Conservation (phyloP, 2,888 invertebrate genomes). For the Volucella bombylans region DNA sequence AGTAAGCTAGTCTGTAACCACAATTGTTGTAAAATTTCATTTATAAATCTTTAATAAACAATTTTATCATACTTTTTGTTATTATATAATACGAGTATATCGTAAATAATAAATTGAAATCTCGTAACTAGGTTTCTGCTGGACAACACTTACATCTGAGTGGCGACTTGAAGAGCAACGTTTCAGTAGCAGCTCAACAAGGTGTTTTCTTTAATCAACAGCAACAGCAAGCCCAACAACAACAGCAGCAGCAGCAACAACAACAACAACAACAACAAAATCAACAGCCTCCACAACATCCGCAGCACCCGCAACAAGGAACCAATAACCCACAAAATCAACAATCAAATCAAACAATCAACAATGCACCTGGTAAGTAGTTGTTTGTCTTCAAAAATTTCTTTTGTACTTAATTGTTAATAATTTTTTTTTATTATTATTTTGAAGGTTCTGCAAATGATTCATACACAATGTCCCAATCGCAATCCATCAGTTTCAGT, state of each 20-base stretch:
- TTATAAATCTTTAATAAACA: no score
- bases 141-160: conserved; percentile 93
- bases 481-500: conserved; percentile 93
- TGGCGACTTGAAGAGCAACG: conserved; percentile 88
- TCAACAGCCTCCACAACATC: conserved; percentile 76
- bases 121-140: conserved; percentile 87
- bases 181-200: conserved; percentile 92
- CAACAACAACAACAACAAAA: conserved; percentile 76
- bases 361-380: conserved; percentile 80
- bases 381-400: conserved; percentile 3
- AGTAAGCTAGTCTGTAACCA: no score
- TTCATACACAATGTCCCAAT: conserved; percentile 90
- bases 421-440: background rate
- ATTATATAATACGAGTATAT: no score
- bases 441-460: conserved; percentile 80
- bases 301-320: conserved; percentile 76
- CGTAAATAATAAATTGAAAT: no score
- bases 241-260: conserved; percentile 81
- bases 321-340: conserved; percentile 80
- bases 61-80: no score
- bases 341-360: conserved; percentile 81
- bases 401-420: conserved; percentile 4
- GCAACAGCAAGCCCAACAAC: conserved; percentile 79
- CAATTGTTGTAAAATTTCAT: no score
- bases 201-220: conserved; percentile 88